A percentile compares a stretch with the other conserved stretches of the same genome.
These are phyloP conservation scores for Holacanthus passer DNA, from an alignment of 2,113 vertebrate genomes.

Conservation along the genomic window DNA sequence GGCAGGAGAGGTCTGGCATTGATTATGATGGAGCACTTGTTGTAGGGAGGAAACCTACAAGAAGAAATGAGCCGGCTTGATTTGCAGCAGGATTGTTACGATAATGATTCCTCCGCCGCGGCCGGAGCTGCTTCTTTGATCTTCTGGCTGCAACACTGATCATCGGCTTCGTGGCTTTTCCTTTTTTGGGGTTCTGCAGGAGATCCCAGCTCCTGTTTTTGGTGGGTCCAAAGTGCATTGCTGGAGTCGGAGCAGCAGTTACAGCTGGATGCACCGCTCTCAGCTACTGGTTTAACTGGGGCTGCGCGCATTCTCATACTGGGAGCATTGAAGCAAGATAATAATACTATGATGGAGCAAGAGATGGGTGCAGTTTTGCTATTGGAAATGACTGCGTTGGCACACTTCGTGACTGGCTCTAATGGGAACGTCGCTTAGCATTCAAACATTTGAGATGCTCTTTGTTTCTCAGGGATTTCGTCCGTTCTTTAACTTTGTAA, in stretches of 20 bases:
- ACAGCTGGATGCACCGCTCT: not conserved
- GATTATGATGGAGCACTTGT: slow-evolving; percentile 68
- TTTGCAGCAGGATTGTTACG: slow-evolving; percentile 4
- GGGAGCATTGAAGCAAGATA: slow-evolving; percentile 10
- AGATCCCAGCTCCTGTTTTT: not conserved
- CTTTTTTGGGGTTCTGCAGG: not conserved
- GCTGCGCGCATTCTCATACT: not conserved
- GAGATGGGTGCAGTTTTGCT: not conserved
- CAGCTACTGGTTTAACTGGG: slow-evolving; percentile 27
- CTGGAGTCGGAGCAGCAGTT: not conserved
- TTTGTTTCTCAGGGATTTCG: not conserved
- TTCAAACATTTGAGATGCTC: not conserved
- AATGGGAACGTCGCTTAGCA: not conserved
- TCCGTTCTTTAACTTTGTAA: not conserved
- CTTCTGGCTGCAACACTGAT: not conserved
- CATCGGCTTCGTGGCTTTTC: not conserved
- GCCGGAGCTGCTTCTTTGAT: not conserved
- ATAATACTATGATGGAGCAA: not conserved
- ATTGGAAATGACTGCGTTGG: not conserved
- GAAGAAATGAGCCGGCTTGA: slow-evolving; percentile 50
- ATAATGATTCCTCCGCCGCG: slow-evolving; percentile 21
- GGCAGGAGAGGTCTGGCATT: slow-evolving; percentile 63
- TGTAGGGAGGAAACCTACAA: slow-evolving; percentile 50
- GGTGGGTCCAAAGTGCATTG: not conserved
- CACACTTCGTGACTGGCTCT: slow-evolving; percentile 15